phyloP scores from a whole-genome alignment of 1,140 invertebrate genomes.

The Solen grandis region DNA sequence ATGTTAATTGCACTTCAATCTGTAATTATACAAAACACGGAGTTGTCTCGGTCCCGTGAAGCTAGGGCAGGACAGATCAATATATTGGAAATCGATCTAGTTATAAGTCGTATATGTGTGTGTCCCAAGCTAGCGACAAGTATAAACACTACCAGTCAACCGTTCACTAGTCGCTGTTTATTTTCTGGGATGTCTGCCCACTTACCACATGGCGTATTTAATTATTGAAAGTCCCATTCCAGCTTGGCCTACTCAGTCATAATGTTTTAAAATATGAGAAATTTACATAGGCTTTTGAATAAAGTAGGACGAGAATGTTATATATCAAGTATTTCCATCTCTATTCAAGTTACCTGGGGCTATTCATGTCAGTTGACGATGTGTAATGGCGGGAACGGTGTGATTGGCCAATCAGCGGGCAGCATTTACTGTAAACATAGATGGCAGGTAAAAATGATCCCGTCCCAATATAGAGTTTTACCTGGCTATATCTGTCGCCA shows the following conservation, averaged over 20 bases:
- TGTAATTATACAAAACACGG: too few relatives aligned
- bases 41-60: too few relatives aligned
- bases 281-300: background rate
- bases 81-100: constrained; percentile 56
- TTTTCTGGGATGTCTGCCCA: too few relatives aligned
- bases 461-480: background rate
- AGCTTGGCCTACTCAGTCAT: too few relatives aligned
- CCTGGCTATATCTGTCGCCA: background rate
- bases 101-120: constrained; percentile 19
- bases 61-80: constrained; percentile 31
- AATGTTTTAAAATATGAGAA: background rate
- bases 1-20: too few relatives aligned
- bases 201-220: too few relatives aligned
- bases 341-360: constrained; percentile 53
- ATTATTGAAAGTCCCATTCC: too few relatives aligned
- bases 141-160: constrained; percentile 53
- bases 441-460: constrained; percentile 54
- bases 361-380: constrained; percentile 48
- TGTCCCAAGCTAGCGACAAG: constrained; percentile 49
- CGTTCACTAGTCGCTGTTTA: too few relatives aligned
- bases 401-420: constrained; percentile 27
- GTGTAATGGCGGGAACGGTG: constrained; percentile 49
- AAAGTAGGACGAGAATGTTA: constrained; percentile 28
- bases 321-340: constrained; percentile 49
- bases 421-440: constrained; percentile 49